Conservation (phyloP, 1,140 invertebrate species). For the Aphidius gifuensis region DNA sequence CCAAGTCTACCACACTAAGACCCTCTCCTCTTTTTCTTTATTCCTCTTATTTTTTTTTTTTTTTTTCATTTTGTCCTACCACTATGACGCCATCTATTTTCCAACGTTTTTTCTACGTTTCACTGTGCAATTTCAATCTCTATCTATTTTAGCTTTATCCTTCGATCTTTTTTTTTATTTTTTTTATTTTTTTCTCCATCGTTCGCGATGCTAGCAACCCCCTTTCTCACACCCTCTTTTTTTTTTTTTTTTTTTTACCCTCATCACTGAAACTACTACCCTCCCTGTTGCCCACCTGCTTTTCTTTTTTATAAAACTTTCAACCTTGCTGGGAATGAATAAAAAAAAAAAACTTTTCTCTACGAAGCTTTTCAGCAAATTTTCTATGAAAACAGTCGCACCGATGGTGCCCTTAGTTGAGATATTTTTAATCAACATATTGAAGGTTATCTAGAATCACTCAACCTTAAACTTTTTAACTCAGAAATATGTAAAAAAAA, state of each 20-base stretch:
- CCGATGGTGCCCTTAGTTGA: conserved; percentile 31
- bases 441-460: conserved; percentile 20
- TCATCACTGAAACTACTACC: not conserved
- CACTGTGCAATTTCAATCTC: conserved; percentile 18
- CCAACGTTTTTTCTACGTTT: too few relatives aligned
- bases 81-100: not conserved
- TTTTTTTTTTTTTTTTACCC: not conserved
- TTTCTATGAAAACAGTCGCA: conserved; percentile 31
- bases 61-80: conserved; percentile 15
- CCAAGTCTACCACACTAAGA: not conserved
- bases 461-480: conserved; percentile 20
- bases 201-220: conserved; percentile 7
- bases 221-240: conserved; percentile 3
- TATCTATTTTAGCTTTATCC: conserved; percentile 21
- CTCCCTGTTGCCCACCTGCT: conserved; percentile 8
- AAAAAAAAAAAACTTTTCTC: conserved; percentile 28
- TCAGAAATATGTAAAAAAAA: too few relatives aligned
- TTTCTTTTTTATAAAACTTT: conserved; percentile 18
- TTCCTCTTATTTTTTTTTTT: conserved; percentile 12
- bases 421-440: conserved; percentile 41
- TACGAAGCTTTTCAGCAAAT: conserved; percentile 33
- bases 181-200: conserved; percentile 8
- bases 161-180: conserved; percentile 2
- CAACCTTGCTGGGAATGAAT: conserved; percentile 19
- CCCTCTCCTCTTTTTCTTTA: not conserved